Base-by-base conservation (phyloP, 2,888 invertebrate genomes). In the Azorinus chamasolen region DNA sequence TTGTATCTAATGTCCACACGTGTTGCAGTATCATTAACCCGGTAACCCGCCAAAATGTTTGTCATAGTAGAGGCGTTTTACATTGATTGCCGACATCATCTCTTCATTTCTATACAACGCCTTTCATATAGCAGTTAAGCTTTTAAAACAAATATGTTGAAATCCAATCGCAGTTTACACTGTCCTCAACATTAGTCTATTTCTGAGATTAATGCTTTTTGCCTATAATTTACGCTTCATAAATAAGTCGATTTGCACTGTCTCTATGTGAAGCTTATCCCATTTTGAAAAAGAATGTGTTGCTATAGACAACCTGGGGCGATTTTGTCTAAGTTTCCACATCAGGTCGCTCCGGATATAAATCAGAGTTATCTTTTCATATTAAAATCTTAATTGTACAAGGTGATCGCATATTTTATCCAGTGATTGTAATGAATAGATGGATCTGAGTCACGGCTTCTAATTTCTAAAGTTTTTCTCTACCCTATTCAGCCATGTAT, bases 401-500 rank as follows among this genome's bases (percentile, higher is more conserved):
- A 78, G 83, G 74, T 80, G 86, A 86, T 84, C 76, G 75, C 83
- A 74, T 83, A 83, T 80, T 84, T 84, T 82, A 84, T 86, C 82
- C 72, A 65, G 71, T 74, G 80, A 80, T 79, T 83, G 74, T 81
- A 83, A 78, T 83, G 86, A 82, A 84, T 79, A 75, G 65, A 65
- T 65, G 63, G 53, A 20, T 65, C 58, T 72, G 69, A 81, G 69
- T 71, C 75, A 75, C 22, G n/a, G 39, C 24, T 58, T 50, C 61
- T 73, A 58, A 51, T 69, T 81, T 72, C 51, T 70, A 73, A 78
- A 73, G 69, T 78, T 76, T 68, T 75, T 74, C 64, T 51, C 69
- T 62, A 46, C 70, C 68, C 48, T 54, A 63, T 71, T 71, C 59
- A 72, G 25, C 39, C 64, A 71, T 69, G 78, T 82, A 84, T 84